Evolutionary conservation across 2,888 invertebrate genomes (phyloP).

Genomic region (Cheilosia grossa): DNA sequence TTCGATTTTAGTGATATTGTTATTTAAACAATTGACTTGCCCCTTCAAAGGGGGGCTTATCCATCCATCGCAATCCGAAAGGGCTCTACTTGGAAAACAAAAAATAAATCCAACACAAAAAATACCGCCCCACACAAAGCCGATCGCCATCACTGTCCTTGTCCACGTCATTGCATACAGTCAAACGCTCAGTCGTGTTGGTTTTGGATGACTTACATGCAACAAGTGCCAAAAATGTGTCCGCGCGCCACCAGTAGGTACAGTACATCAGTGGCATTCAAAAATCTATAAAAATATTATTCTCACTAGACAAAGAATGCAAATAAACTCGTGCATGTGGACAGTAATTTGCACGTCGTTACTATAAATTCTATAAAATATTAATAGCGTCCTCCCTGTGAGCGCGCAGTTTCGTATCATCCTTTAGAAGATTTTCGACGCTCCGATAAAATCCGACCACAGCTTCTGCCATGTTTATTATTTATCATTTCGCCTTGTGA

Average conservation of each 20-base stretch:
- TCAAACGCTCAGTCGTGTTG: background rate
- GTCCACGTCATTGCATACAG: constrained; percentile 3
- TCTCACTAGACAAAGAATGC: constrained; percentile 33
- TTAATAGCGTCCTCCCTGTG: constrained; percentile 17
- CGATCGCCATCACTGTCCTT: constrained; percentile 10
- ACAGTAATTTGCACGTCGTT: constrained; percentile 15
- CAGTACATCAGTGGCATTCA: constrained; percentile 15
- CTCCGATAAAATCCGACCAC: too few relatives aligned
- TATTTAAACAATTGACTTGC: too few relatives aligned
- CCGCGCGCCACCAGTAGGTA: background rate
- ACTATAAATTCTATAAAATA: constrained; percentile 9
- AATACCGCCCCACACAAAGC: too few relatives aligned
- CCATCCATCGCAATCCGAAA: too few relatives aligned
- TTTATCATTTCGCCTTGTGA: too few relatives aligned
- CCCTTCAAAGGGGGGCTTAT: too few relatives aligned
- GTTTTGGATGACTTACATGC: constrained; percentile 27
- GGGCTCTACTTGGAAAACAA: too few relatives aligned
- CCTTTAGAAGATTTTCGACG: background rate
- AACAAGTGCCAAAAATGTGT: constrained; percentile 59
- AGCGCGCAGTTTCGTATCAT: background rate
- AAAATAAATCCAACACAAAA: too few relatives aligned
- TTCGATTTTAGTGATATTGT: too few relatives aligned
- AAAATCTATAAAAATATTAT: constrained; percentile 53
- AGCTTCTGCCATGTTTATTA: too few relatives aligned
- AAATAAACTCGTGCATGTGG: constrained; percentile 32